A percentile compares a stretch with the other conserved stretches of the same genome.
Conservation (phyloP, 2,888 invertebrate genomes). For the Drosophila koepferae region DNA sequence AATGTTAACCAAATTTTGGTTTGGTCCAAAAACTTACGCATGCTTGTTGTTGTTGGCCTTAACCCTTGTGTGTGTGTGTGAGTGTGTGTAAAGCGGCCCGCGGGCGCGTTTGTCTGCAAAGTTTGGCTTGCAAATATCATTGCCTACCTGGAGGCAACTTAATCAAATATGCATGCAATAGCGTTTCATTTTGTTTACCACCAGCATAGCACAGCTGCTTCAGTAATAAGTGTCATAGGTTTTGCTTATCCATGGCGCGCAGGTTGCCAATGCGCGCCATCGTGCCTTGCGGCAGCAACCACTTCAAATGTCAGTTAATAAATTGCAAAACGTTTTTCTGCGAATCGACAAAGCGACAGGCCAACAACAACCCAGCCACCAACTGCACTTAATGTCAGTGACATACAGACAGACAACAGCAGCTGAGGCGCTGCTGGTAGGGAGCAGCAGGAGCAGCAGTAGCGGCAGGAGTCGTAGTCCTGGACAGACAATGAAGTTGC, state of each 20-base stretch:
- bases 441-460: neutral
- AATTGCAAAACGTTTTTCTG: slow-evolving; percentile 75
- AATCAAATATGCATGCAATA: slow-evolving; percentile 69
- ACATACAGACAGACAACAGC: slow-evolving; percentile 28
- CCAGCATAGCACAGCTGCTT: slow-evolving; percentile 49
- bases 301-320: slow-evolving; percentile 75
- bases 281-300: slow-evolving; percentile 24
- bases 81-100: slow-evolving; percentile 26
- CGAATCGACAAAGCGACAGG: slow-evolving; percentile 63
- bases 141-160: slow-evolving; percentile 63
- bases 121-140: slow-evolving; percentile 67
- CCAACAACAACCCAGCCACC: slow-evolving; percentile 41
- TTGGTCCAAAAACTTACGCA: slow-evolving; percentile 57
- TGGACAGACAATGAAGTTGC: slow-evolving; percentile 69
- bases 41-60: slow-evolving; percentile 53
- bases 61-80: slow-evolving; percentile 31
- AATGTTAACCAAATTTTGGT: slow-evolving; percentile 43
- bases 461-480: slow-evolving; percentile 14
- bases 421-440: slow-evolving; percentile 14
- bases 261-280: slow-evolving; percentile 17
- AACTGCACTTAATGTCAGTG: slow-evolving; percentile 73
- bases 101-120: slow-evolving; percentile 67
- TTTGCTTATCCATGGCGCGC: slow-evolving; percentile 36
- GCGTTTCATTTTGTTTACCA: slow-evolving; percentile 47
- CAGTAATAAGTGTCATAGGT: slow-evolving; percentile 66